Percentiles rank a stretch among this genome's conserved stretches.
Evolutionary conservation across 1,140 invertebrate genomes (phyloP).

Genomic region (Brachionus koreanus): DNA sequence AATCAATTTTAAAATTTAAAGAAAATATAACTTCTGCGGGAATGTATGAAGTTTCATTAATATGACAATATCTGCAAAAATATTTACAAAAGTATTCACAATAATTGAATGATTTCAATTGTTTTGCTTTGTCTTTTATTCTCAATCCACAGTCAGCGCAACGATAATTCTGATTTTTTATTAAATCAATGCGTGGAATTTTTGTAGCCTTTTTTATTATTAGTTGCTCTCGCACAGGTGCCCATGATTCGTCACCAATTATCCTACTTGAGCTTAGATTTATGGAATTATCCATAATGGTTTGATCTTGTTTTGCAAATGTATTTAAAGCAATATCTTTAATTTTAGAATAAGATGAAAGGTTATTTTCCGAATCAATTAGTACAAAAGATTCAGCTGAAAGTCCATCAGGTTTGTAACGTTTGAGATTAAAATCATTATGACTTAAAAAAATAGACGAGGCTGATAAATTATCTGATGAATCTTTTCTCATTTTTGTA

Average conservation of each 20-base stretch:
- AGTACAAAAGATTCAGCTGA: background rate
- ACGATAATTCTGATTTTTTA: slow-evolving; percentile 5
- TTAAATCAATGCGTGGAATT: background rate
- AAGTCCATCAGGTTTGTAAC: background rate
- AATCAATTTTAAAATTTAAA: background rate
- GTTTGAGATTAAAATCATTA: background rate
- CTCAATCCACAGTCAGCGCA: slow-evolving; percentile 36
- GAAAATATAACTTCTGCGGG: slow-evolving; percentile 57
- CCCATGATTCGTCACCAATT: slow-evolving; percentile 35
- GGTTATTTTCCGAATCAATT: background rate
- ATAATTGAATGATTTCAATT: slow-evolving; percentile 59
- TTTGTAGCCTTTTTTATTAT: background rate
- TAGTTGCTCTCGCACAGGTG: slow-evolving; percentile 36
- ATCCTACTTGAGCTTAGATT: background rate
- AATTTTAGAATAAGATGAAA: background rate
- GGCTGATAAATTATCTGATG: background rate
- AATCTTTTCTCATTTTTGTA: background rate
- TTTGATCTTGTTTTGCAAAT: background rate
- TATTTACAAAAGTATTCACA: slow-evolving; percentile 81
- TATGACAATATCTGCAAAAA: slow-evolving; percentile 83
- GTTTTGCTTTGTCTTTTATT: background rate
- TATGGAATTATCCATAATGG: background rate
- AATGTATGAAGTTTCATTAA: slow-evolving; percentile 69
- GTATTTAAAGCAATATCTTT: background rate
- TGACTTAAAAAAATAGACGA: slow-evolving; percentile 28